These are phyloP conservation scores for Palythoa heliodiscus DNA, from an alignment of 92 coral and sea anemone genomes.

Conservation along the genomic window DNA sequence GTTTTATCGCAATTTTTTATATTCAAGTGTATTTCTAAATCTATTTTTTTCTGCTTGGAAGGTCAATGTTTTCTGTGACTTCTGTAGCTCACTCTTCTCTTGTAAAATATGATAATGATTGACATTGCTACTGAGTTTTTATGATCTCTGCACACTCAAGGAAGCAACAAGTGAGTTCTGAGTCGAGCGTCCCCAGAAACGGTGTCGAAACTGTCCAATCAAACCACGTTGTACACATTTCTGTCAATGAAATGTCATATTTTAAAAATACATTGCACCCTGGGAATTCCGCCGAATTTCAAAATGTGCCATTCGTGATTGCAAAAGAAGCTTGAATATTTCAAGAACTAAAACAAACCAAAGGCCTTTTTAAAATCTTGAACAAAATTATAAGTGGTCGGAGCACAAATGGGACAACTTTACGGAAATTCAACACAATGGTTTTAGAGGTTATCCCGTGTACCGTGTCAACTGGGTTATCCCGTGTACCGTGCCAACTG, in stretches of 20 bases:
- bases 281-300: constrained; percentile 9
- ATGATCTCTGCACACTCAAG: constrained; percentile 7
- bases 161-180: constrained; percentile 8
- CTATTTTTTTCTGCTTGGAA: too few relatives aligned
- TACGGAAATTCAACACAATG: constrained; percentile 40
- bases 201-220: constrained; percentile 5
- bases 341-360: constrained; percentile 26
- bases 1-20: too few relatives aligned
- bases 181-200: neutral
- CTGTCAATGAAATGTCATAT: constrained; percentile 13
- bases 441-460: constrained; percentile 47
- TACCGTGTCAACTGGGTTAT: too few relatives aligned
- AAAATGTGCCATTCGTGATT: neutral
- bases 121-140: neutral
- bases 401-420: neutral
- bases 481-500: too few relatives aligned
- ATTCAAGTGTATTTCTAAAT: too few relatives aligned
- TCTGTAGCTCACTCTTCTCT: too few relatives aligned
- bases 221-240: constrained; percentile 1
- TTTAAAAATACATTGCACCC: neutral
- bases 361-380: constrained; percentile 9
- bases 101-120: too few relatives aligned
- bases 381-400: neutral
- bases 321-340: constrained; percentile 28
- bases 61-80: too few relatives aligned